Conservation (phyloP, 1,140 invertebrate species). For the Dinothrombium tinctorium region DNA sequence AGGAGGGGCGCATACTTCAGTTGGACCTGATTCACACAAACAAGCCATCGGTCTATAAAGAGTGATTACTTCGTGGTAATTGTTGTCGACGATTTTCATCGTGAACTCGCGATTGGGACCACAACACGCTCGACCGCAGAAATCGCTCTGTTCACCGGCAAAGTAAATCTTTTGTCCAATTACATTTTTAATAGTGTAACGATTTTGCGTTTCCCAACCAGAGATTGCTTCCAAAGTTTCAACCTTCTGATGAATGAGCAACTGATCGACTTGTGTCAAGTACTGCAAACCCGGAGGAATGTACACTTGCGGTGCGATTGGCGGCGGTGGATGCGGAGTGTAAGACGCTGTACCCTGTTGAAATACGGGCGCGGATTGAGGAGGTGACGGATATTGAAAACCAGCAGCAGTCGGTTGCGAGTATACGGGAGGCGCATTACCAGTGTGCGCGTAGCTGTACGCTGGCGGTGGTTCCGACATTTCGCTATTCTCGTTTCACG, state of each 20-base stretch:
- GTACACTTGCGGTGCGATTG: no score
- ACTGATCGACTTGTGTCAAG: slow-evolving; percentile 63
- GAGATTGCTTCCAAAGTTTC: slow-evolving; percentile 44
- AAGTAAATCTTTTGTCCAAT: slow-evolving; percentile 21
- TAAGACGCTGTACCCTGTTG: no score
- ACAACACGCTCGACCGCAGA: slow-evolving; percentile 19
- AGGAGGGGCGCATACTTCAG: slow-evolving; percentile 35
- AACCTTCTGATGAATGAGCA: slow-evolving; percentile 65
- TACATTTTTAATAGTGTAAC: slow-evolving; percentile 18
- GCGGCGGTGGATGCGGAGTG: no score
- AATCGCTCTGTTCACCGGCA: slow-evolving; percentile 21
- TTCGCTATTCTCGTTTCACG: no score
- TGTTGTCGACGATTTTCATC: slow-evolving; percentile 21
- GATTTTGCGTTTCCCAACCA: slow-evolving; percentile 23
- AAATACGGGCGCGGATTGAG: no score
- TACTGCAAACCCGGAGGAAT: slow-evolving; percentile 78
- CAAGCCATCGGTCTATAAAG: slow-evolving; percentile 20
- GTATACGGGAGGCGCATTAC: no score
- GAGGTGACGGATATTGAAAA: no score
- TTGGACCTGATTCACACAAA: slow-evolving; percentile 19
- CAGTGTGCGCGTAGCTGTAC: no score
- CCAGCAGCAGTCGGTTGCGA: no score
- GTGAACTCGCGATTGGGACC: slow-evolving; percentile 19
- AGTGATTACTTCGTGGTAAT: slow-evolving; percentile 18
- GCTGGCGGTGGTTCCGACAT: no score